Evolutionary conservation across 2,888 invertebrate genomes (phyloP), one percentile per base, ranked within the genome.

Genomic region (Ormia ochracea): DNA sequence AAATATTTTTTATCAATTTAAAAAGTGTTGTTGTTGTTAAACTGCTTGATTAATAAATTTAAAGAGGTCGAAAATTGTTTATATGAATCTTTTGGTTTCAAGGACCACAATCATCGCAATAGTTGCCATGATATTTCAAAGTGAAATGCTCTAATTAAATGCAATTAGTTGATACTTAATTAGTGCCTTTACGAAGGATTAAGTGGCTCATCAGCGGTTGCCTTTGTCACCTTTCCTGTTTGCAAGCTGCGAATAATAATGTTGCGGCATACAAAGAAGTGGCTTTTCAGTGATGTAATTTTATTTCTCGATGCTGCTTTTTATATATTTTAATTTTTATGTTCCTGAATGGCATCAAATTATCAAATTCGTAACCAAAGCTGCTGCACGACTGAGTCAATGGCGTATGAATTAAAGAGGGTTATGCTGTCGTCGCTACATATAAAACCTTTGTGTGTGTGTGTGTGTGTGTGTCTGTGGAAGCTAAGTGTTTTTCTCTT

Each of bases 321-420:
- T 36, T 48, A 14, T 65, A 36, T 21, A 56, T 26, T 38, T 52
- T 43, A 54, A 54, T 68, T 59, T 61, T 54, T 38, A 63, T 63
- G 54, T 45, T 38, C 66, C 59, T 66, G 33, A 31, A 66, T 19
- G 61, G 76, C 54, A 80, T 80, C 65, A 79, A 69, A 75, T 79
- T 78, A 9, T 9, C 21, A 19, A 61, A 36, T 54, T 36, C 26
- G 41, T 26, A 68, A 59, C 66, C 21, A 66, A 50, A 54, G 19
- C 26, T 48, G 41, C 26, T 59, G 41, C 21, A 43, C 17, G 56
- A 19, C n/a, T 61, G 33, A 1, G 17, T 43, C n/a, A 17, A 52
- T 50, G 65, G 3, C 17, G 41, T n/a, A n/a, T n/a, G n/a, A n/a
- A n/a, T n/a, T n/a, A 2, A 14, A 41, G 12, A 10, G 36, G 36